Conservation (phyloP, 2,888 invertebrate species). For the Drosophila anomelani region DNA sequence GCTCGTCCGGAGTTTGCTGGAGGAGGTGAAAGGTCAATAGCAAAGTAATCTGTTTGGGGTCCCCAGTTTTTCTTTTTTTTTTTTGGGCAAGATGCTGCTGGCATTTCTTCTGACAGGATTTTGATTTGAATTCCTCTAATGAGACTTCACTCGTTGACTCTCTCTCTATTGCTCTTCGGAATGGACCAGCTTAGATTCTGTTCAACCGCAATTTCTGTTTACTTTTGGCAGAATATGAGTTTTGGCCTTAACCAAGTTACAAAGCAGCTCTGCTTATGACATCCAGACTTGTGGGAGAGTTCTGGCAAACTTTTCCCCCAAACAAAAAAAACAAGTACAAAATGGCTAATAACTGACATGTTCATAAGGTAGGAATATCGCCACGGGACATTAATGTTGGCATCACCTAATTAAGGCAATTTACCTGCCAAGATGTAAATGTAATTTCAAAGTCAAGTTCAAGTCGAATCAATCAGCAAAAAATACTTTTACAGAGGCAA, state of each 20-base stretch:
- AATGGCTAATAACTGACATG: slow-evolving; percentile 48
- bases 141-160: not conserved
- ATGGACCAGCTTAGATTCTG: not conserved
- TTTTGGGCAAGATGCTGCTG: not conserved
- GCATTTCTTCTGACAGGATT: slow-evolving; percentile 3
- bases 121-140: slow-evolving; percentile 9
- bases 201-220: slow-evolving; percentile 6
- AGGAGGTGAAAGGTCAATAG: slow-evolving; percentile 34
- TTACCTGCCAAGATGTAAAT: slow-evolving; percentile 2
- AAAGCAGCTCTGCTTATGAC: slow-evolving; percentile 8
- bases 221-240: not conserved
- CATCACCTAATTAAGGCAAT: slow-evolving; percentile 10
- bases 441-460: slow-evolving; percentile 15
- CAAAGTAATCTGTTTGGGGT: slow-evolving; percentile 24
- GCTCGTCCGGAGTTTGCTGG: slow-evolving; percentile 1
- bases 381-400: slow-evolving; percentile 4
- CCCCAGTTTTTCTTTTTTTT: not conserved
- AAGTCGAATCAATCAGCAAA: slow-evolving; percentile 5
- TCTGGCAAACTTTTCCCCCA: slow-evolving; percentile 17
- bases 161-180: not conserved
- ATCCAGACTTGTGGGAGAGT: slow-evolving; percentile 12
- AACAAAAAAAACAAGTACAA: slow-evolving; percentile 37
- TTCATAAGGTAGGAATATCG: not conserved
- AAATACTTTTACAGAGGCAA: not conserved
- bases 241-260: not conserved